Evolutionary conservation across 2,113 vertebrate species (phyloP).

Genomic region (Pseudopodoces humilis): DNA sequence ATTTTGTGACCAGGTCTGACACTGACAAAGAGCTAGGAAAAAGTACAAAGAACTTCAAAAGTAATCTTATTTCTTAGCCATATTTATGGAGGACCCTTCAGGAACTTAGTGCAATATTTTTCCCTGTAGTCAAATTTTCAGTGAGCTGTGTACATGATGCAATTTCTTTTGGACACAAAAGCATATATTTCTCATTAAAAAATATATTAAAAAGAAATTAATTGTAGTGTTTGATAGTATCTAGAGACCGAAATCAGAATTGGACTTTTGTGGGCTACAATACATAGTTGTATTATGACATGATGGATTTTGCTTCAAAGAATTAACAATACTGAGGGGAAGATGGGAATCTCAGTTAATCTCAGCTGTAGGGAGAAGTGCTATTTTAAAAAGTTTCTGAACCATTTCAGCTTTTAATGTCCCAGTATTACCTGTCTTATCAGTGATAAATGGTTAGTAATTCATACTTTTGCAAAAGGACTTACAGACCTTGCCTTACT

Average conservation of each 20-base stretch:
- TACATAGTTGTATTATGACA: neutral
- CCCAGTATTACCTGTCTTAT: neutral
- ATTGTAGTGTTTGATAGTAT: neutral
- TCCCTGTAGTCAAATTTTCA: neutral
- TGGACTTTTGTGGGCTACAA: neutral
- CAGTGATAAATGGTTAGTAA: constrained; percentile 22
- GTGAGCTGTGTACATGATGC: neutral
- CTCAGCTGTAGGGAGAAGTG: neutral
- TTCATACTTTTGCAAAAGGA: constrained; percentile 10
- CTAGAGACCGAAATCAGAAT: neutral
- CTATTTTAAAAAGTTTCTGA: constrained; percentile 27
- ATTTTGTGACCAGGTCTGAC: neutral
- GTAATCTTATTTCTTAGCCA: neutral
- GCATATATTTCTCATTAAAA: neutral
- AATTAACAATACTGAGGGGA: neutral
- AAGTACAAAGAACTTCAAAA: neutral
- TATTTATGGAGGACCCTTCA: neutral
- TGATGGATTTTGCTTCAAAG: neutral
- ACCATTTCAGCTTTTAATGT: constrained; percentile 8
- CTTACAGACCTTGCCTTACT: neutral
- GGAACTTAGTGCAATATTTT: neutral
- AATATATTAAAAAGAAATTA: neutral
- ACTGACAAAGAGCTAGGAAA: neutral
- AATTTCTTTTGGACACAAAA: neutral
- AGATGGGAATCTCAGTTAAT: neutral